These are phyloP conservation scores for Drosophila triauraria DNA, from an alignment of 1,140 invertebrate genomes.

Conservation along the genomic window DNA sequence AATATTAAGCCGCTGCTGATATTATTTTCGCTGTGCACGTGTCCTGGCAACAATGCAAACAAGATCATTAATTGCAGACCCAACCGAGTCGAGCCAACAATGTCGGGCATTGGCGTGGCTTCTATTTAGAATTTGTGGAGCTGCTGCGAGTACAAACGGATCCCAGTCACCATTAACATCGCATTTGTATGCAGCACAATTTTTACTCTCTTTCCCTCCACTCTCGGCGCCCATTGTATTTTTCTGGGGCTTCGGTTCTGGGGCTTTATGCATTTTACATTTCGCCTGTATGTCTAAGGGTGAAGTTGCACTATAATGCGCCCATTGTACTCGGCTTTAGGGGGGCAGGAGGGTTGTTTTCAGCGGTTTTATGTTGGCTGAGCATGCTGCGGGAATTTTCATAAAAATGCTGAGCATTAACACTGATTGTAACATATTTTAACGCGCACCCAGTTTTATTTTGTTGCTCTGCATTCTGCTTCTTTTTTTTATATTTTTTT, in stretches of 20 bases:
- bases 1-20: not conserved
- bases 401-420: conserved; percentile 79
- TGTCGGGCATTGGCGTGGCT: conserved; percentile 35
- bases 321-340: conserved; percentile 48
- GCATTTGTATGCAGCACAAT: conserved; percentile 67
- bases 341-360: not conserved
- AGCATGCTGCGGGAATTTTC: conserved; percentile 64
- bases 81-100: conserved; percentile 47
- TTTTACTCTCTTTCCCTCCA: conserved; percentile 31
- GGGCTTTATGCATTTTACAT: conserved; percentile 51
- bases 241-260: conserved; percentile 39
- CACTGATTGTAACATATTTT: conserved; percentile 81
- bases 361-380: conserved; percentile 26
- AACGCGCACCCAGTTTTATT: conserved; percentile 57
- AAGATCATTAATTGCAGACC: conserved; percentile 72
- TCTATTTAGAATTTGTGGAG: conserved; percentile 44
- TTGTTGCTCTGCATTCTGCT: conserved; percentile 16
- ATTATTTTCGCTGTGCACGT: conserved; percentile 17
- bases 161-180: conserved; percentile 56
- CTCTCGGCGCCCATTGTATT: conserved; percentile 53
- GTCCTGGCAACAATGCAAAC: conserved; percentile 31
- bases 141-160: conserved; percentile 34
- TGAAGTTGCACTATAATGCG: conserved; percentile 70
- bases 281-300: conserved; percentile 22
- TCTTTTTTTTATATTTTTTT: conserved; percentile 1